A percentile compares a stretch with the other conserved stretches of the same genome.
These are phyloP conservation scores for Canis aureus DNA, from an alignment of 2,113 vertebrate genomes.

Conservation along the genomic window DNA sequence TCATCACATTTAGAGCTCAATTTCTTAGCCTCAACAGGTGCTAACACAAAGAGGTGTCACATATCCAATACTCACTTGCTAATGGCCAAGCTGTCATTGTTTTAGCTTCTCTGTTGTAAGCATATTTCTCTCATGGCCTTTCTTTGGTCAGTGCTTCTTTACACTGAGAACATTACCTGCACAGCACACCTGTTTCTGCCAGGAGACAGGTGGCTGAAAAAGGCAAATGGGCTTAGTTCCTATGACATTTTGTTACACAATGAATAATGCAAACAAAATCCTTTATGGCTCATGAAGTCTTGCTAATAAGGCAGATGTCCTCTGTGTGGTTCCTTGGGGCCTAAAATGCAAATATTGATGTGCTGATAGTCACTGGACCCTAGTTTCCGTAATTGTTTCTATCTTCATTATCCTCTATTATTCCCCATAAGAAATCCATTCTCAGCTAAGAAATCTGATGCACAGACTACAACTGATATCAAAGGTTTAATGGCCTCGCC, in stretches of 20 bases:
- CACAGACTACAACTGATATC: conserved; percentile 73
- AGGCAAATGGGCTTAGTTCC: conserved; percentile 23
- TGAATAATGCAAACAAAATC: conserved; percentile 74
- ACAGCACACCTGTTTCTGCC: conserved; percentile 52
- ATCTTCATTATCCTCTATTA: conserved; percentile 85
- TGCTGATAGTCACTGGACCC: conserved; percentile 81
- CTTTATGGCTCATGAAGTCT: conserved; percentile 75
- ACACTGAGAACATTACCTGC: background rate
- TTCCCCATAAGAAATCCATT: conserved; percentile 82
- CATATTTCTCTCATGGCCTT: background rate
- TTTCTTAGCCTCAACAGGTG: conserved; percentile 3
- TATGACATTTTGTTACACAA: conserved; percentile 66
- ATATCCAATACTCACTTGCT: background rate
- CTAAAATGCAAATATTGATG: conserved; percentile 86
- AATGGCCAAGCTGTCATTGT: background rate
- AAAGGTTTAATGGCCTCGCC: conserved; percentile 83
- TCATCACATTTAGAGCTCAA: background rate
- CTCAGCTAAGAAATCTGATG: conserved; percentile 77
- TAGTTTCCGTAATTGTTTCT: conserved; percentile 84
- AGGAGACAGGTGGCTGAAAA: conserved; percentile 63
- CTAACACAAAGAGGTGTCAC: background rate
- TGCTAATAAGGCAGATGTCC: conserved; percentile 82
- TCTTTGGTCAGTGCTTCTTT: conserved; percentile 58
- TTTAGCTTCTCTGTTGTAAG: background rate
- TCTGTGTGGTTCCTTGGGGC: conserved; percentile 74